Evolutionary conservation across 2,113 vertebrate species (phyloP), one percentile per base, ranked within the genome.

Genomic region (Sinosuthora webbiana): DNA sequence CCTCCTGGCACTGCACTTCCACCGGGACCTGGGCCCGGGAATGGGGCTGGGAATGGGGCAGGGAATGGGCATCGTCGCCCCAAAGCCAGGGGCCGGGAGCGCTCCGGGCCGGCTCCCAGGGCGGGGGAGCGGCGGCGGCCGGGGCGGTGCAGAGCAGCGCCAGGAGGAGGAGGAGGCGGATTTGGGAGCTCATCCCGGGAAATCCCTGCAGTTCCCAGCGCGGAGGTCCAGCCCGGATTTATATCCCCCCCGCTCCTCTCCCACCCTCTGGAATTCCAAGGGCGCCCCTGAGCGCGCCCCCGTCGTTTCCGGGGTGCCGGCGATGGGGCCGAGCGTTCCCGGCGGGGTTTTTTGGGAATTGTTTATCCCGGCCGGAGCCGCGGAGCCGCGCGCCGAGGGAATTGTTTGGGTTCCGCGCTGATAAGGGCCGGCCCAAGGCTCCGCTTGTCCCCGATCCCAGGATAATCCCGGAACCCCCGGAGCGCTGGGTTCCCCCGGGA

Each of bases 1-100:
- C 84, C 63, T 97, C 91, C 75, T 87, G 84, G 69, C 93, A 94
- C 41, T 95, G 49, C 35, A 89, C 84, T 1, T 6, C 21, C 44
- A 95, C 67, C 10, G 78, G 64, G 0, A 5, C 0, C 0, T 17
- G 75, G 2, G 23, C 1, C 0, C 2, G 35, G 22, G 45, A 18
- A 1, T 4, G 22, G 12, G 13, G 1, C 4, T 24, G 27, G 49
- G 68, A 71, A 8, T 12, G 39, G 10, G 13, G 0, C 0, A 0
- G 20, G 24, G 41, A 17, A 1, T 6, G 23, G 10, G 41, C 1
- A 13, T 7, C 55, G 0, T 25, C 63, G 5, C 13, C 33, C 50
- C 50, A 56, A 0, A 10, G 0, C 41, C 62, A 15, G 33, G 77
- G 5, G 1, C 0, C 4, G 50, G 50, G 20, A 7, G 55, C 62